phyloP scores from a whole-genome alignment of 2,888 invertebrate genomes.

The Lasioglossum pauxillum region DNA sequence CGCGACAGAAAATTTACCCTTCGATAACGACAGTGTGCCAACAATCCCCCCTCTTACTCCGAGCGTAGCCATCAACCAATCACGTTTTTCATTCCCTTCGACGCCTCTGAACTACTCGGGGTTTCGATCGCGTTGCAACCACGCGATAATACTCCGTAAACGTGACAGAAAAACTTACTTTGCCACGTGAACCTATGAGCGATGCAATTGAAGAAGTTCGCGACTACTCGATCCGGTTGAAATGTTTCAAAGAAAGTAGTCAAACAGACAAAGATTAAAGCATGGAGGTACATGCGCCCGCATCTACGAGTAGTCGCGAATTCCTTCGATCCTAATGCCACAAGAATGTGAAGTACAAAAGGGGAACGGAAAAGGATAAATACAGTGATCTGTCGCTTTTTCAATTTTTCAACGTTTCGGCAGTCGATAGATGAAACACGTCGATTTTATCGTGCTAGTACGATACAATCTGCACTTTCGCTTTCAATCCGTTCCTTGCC shows the following conservation, averaged over 20 bases:
- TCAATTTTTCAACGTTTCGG: slow-evolving; percentile 53
- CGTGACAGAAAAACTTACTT: background rate
- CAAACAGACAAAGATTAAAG: background rate
- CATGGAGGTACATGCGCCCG: background rate
- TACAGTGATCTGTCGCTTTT: slow-evolving; percentile 46
- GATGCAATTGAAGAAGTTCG: background rate
- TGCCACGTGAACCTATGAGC: background rate
- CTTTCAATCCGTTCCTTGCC: slow-evolving; percentile 20
- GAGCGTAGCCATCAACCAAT: slow-evolving; percentile 58
- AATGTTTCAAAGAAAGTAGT: background rate
- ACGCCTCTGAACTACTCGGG: slow-evolving; percentile 7
- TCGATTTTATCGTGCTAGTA: slow-evolving; percentile 20
- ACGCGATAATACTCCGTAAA: slow-evolving; percentile 13
- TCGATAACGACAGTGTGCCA: slow-evolving; percentile 83
- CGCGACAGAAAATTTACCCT: slow-evolving; percentile 72
- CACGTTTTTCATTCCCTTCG: slow-evolving; percentile 50
- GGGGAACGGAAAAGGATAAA: slow-evolving; percentile 30
- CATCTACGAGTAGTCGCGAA: background rate
- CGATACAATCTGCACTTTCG: slow-evolving; percentile 30
- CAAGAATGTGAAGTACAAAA: slow-evolving; percentile 65
- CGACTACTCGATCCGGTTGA: too few relatives aligned
- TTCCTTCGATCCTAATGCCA: slow-evolving; percentile 1
- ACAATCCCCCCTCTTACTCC: slow-evolving; percentile 70
- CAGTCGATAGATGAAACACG: slow-evolving; percentile 33
- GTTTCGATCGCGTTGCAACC: slow-evolving; percentile 28